Percentiles rank a stretch among this genome's conserved stretches.
These are phyloP conservation scores for Odontamblyopus rebecca DNA, from an alignment of 2,797 vertebrate species.

Conservation along the genomic window DNA sequence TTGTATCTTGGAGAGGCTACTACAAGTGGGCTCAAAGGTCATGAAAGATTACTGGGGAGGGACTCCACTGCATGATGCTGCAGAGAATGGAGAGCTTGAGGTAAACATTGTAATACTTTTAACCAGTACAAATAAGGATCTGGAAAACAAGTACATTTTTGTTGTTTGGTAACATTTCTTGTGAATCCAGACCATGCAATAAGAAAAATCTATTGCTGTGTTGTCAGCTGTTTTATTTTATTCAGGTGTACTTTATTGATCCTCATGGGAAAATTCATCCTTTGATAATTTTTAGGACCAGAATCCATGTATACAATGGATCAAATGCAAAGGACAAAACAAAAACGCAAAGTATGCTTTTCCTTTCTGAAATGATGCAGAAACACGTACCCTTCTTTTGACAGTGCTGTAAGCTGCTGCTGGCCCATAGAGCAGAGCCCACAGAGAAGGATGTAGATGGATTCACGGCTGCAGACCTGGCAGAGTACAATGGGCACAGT, in stretches of 20 bases:
- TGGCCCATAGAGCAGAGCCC: constrained; percentile 72
- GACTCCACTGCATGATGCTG: constrained; percentile 86
- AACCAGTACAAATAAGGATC: background rate
- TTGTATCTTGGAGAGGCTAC: constrained; percentile 79
- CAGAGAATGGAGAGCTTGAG: constrained; percentile 85
- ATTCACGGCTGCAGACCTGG: constrained; percentile 80
- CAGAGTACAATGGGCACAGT: constrained; percentile 81
- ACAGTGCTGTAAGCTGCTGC: constrained; percentile 83
- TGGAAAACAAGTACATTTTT: background rate
- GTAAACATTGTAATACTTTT: constrained; percentile 43
- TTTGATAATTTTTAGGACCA: too few species aligned
- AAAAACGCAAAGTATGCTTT: background rate
- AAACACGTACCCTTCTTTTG: background rate
- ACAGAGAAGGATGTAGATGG: constrained; percentile 78
- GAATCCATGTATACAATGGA: too few species aligned
- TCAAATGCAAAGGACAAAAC: background rate
- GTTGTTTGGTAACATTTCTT: too few species aligned
- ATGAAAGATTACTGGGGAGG: constrained; percentile 83
- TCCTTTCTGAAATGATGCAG: background rate
- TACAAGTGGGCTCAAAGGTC: constrained; percentile 78
- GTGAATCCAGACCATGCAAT: background rate
- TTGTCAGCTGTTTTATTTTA: background rate
- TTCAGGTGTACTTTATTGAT: too few species aligned
- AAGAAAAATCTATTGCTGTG: background rate
- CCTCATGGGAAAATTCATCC: too few species aligned